Evolutionary conservation across 2,797 vertebrate genomes (phyloP).

Genomic region (Capromys pilorides): DNA sequence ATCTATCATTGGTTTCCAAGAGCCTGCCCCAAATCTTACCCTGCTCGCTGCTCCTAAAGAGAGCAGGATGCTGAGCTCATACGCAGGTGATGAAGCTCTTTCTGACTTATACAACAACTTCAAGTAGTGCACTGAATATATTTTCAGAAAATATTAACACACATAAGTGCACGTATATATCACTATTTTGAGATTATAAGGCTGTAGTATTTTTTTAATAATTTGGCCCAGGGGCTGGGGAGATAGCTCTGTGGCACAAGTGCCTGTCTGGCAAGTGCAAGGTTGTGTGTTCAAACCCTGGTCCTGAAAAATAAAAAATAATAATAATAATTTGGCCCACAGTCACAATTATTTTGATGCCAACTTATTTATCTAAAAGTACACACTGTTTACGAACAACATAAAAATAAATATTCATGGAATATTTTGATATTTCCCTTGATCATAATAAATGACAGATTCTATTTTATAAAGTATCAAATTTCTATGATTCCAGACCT

Average conservation of each 20-base stretch:
- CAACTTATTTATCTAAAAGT: conserved; percentile 70
- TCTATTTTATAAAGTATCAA: background rate
- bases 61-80: background rate
- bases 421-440: conserved; percentile 6
- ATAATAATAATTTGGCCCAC: conserved; percentile 70
- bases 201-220: conserved; percentile 44
- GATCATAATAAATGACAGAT: background rate
- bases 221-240: conserved; percentile 74
- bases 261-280: no score
- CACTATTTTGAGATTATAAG: background rate
- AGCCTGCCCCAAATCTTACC: background rate
- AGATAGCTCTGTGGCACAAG: no score
- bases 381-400: conserved; percentile 46
- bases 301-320: no score
- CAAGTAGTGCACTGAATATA: background rate
- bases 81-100: background rate
- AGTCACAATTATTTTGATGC: conserved; percentile 72
- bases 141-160: conserved; percentile 15
- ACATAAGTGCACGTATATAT: background rate
- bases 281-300: no score
- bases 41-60: no score
- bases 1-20: background rate
- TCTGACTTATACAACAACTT: background rate
- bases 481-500: conserved; percentile 15
- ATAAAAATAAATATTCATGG: background rate